Evolutionary conservation across 2,113 vertebrate genomes (phyloP), one percentile per base, ranked within the genome.

Genomic region (Eretmochelys imbricata): DNA sequence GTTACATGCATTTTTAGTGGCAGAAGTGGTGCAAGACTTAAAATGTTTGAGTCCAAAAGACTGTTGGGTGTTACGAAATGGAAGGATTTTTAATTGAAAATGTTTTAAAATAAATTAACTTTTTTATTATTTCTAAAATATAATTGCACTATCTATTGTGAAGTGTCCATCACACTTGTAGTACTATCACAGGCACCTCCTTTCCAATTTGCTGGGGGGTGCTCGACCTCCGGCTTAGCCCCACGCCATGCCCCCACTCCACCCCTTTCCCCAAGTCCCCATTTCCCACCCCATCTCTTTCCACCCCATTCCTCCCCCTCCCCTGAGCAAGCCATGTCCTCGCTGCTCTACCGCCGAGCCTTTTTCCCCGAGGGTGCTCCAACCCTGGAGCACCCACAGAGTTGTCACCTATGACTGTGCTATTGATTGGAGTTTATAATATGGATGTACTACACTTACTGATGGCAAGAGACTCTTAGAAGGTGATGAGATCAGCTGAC

Each of bases 151-250:
- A n/a, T 8, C 35, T 35, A n/a, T 69, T 69, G 65, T 69, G 19
- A 72, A 38, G 19, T 72, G 9, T 72, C 65, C 35, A 38, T 69
- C n/a, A 69, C 17, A 38, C 65, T 38, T 38, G 65, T 22, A 72
- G 8, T 22, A 19, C 53, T 54, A 54, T 54, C 20, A 22, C 53
- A 54, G 53, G 20, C 2, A 8, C 20, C 8, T 54, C 9, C 8
- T 54, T 54, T 54, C 19, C 53, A 22, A 9, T 54, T 20, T 54
- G 53, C 8, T 20, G 8, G 53, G 53, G 7, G 53, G 53, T 20
- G 53, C 53, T 22, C 3, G 3, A 54, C 20, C 53, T 1, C 1
- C 1, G 20, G 53, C 8, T 54, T 22, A 22, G 20, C 20, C 20
- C 53, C 20, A 54, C 20, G 3, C 53, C 51, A 17, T 19, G 2